Percentiles rank a stretch among this genome's conserved stretches.
Conservation (phyloP, 2,888 invertebrate genomes). For the Tipula confusa region DNA sequence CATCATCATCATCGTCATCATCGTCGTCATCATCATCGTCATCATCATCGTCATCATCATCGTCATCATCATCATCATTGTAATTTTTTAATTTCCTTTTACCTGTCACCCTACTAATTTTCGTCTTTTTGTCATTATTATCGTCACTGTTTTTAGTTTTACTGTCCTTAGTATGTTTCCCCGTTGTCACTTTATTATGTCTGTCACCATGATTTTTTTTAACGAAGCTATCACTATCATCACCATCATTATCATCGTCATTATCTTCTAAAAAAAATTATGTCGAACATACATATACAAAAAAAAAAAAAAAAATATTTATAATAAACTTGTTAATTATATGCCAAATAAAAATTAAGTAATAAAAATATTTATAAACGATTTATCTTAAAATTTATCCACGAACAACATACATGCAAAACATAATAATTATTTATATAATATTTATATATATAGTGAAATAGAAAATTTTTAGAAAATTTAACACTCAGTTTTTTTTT, state of each 20-base stretch:
- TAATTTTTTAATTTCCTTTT: conserved; percentile 40
- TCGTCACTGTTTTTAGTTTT: conserved; percentile 54
- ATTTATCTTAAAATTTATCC: conserved; percentile 21
- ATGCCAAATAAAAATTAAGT: neutral
- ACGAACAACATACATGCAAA: conserved; percentile 28
- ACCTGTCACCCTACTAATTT: conserved; percentile 46
- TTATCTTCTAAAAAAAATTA: conserved; percentile 46
- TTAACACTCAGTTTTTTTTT: neutral
- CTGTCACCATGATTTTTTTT: neutral
- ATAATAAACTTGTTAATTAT: neutral
- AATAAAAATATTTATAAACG: neutral
- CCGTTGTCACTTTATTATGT: conserved; percentile 40
- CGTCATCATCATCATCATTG: neutral
- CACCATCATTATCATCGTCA: conserved; percentile 49
- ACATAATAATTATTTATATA: neutral
- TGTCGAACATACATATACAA: neutral
- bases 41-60: conserved; percentile 54
- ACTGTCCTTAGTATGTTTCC: conserved; percentile 51
- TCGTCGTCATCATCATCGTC: conserved; percentile 55
- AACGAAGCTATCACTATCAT: conserved; percentile 47
- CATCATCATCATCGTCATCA: conserved; percentile 54
- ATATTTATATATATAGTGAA: neutral
- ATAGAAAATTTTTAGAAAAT: neutral
- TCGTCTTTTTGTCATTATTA: conserved; percentile 48
- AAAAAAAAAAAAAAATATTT: conserved; percentile 13